A percentile compares a stretch with the other conserved stretches of the same genome.
phyloP scores from a whole-genome alignment of 2,113 vertebrate genomes.

The Tretioscincus oriximinensis region DNA sequence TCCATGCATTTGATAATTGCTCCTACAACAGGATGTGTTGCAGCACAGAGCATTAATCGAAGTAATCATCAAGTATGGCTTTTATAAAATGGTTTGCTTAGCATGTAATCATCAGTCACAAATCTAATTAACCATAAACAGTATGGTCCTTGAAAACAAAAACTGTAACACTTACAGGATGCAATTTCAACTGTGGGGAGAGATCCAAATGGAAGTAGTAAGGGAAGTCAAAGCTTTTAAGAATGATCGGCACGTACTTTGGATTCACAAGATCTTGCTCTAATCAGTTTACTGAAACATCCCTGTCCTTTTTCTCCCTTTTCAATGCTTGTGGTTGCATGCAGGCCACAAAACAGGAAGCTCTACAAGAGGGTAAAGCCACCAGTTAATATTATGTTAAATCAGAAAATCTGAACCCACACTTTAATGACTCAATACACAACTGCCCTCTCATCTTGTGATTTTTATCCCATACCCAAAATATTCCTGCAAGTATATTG shows the following conservation, averaged over 20 bases:
- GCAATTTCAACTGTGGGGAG: no score
- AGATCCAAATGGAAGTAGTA: no score
- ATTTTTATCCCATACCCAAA: not conserved
- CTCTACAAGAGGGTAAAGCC: accelerated
- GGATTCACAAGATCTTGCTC: not conserved
- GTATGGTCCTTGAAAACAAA: no score
- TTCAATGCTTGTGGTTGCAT: accelerated
- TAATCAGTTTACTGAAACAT: constrained; percentile 3
- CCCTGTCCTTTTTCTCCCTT: not conserved
- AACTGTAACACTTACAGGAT: no score
- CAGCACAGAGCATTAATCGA: not conserved
- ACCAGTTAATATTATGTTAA: not conserved
- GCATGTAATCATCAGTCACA: not conserved
- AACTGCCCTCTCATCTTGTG: no score
- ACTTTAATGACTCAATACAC: not conserved
- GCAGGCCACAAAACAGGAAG: constrained; percentile 7
- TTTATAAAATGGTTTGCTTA: not conserved
- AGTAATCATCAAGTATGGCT: not conserved
- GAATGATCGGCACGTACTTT: not conserved
- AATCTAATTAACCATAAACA: no score
- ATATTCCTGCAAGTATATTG: accelerated
- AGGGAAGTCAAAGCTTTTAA: not conserved
- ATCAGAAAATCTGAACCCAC: not conserved
- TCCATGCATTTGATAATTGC: not conserved
- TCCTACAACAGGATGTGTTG: not conserved